Evolutionary conservation across 2,113 vertebrate genomes (phyloP).

Genomic region (Hemiscyllium ocellatum): DNA sequence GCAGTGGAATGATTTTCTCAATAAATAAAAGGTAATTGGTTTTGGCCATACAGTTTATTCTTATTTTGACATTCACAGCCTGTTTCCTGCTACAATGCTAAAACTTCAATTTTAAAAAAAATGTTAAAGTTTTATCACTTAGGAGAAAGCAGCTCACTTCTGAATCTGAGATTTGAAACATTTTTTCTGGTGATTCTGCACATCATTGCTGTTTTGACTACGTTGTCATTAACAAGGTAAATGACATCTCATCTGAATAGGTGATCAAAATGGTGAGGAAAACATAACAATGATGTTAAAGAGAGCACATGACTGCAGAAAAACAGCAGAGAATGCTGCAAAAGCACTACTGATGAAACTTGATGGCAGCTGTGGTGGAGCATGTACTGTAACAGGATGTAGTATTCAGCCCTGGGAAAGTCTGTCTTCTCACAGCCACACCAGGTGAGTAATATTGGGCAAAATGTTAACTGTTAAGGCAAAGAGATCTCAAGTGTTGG

Average conservation of each 20-base stretch:
- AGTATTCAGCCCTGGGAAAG: slow-evolving; percentile 76
- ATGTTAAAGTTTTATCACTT: not conserved
- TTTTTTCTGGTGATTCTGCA: not conserved
- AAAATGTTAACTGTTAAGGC: not conserved
- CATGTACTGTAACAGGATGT: slow-evolving; percentile 63
- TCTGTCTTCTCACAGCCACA: slow-evolving; percentile 79
- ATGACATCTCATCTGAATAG: slow-evolving; percentile 44
- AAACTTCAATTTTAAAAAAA: not conserved
- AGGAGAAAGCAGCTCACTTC: not conserved
- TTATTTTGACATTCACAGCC: not conserved
- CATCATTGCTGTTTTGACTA: not conserved
- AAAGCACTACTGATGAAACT: slow-evolving; percentile 73
- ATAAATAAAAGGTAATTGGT: not conserved
- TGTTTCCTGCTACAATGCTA: not conserved
- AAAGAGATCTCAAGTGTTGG: not conserved
- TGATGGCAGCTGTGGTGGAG: slow-evolving; percentile 73
- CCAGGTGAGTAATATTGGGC: slow-evolving; percentile 56
- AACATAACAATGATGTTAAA: slow-evolving; percentile 74
- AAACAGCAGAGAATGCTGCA: slow-evolving; percentile 73
- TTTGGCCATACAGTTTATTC: not conserved
- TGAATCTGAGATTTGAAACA: not conserved
- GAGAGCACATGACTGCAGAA: slow-evolving; percentile 73
- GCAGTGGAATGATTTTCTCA: not conserved
- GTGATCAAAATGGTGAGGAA: slow-evolving; percentile 68
- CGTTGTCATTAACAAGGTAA: not conserved